These are phyloP conservation scores for Gracilinanus agilis DNA, from an alignment of 2,113 vertebrate species.

Conservation along the genomic window DNA sequence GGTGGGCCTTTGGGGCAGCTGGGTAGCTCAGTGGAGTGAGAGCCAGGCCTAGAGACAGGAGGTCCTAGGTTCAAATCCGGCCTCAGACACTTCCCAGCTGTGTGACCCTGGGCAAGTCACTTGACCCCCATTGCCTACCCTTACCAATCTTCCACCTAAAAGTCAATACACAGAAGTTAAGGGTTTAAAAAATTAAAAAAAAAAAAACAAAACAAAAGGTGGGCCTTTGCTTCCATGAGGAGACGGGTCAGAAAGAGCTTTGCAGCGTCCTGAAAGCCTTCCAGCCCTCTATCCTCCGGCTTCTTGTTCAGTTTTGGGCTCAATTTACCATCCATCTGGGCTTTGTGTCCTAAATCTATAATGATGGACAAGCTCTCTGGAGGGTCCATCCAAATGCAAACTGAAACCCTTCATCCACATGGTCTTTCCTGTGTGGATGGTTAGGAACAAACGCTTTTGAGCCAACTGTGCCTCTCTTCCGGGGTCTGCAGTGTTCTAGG, in stretches of 20 bases:
- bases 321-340: background rate
- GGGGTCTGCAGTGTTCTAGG: background rate
- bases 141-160: too few relatives aligned
- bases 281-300: background rate
- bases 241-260: background rate
- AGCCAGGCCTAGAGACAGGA: too few relatives aligned
- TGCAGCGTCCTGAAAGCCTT: background rate
- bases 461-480: background rate
- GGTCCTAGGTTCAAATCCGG: too few relatives aligned
- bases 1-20: background rate
- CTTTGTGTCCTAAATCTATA: background rate
- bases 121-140: too few relatives aligned
- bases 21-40: too few relatives aligned
- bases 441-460: background rate
- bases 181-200: too few relatives aligned
- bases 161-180: too few relatives aligned
- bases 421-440: background rate
- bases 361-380: background rate
- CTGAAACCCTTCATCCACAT: background rate
- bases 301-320: background rate
- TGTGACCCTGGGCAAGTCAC: too few relatives aligned
- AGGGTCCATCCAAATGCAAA: background rate
- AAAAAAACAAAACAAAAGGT: too few relatives aligned
- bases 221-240: background rate
- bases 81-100: too few relatives aligned